Evolutionary conservation across 2,113 vertebrate genomes (phyloP), one percentile per base, ranked within the genome.

Genomic region (Ammospiza nelsoni): DNA sequence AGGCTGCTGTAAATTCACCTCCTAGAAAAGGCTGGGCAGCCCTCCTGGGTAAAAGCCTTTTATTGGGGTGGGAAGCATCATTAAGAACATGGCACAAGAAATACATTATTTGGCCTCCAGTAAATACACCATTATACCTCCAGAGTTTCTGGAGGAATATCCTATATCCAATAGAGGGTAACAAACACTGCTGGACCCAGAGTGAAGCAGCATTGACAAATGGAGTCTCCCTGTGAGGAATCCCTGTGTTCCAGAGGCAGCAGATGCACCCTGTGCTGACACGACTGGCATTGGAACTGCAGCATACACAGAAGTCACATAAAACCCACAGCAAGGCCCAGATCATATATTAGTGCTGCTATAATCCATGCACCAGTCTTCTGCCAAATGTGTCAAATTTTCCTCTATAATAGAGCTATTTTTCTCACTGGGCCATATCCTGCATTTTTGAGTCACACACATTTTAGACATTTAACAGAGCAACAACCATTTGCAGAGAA

Each of bases 301-400:
- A 76, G 89, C 58, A n/a, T 7, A 49, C 84, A 93, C 37, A 87
- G 90, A 96, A 90, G 87, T 48, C 76, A 77, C 69, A 92, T 80
- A 94, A 96, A 97, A 91, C n/a, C 69, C 69, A 74, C 59, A 63
- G 91, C 46, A 80, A 95, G 14, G 67, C 76, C 73, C 90, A 95
- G 88, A 77, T 82, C 54, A 51, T 84, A 84, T 51, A 83, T 72
- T 90, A 95, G 54, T 17, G 65, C 46, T 92, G 92, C 89, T 90
- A 61, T 89, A 95, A 96, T 92, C 89, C 72, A 6, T 46, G 25
- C 33, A 52, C 48, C 37, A n/a, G 7, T 39, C 79, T 89, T 92
- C 66, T 96, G 96, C 94, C 96, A 96, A 95, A 94, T 68, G 67
- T 91, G 74, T 95, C 85, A 89, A 41, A 67, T 92, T 96, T 95